Evolutionary conservation across 2,113 vertebrate species (phyloP), one percentile per base, ranked within the genome.

Genomic region (Tenrec ecaudatus): DNA sequence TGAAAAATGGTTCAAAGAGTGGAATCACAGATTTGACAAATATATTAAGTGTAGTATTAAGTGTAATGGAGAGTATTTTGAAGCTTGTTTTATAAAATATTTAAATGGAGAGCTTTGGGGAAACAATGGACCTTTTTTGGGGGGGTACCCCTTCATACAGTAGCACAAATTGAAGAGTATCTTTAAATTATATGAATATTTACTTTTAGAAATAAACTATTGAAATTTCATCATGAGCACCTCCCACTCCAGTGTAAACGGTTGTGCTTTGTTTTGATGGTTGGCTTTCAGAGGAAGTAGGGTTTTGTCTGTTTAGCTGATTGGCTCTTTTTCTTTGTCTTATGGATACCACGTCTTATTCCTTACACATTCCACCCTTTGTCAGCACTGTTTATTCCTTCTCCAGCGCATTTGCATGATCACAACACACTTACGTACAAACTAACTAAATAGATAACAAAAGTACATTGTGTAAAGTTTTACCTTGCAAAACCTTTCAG

Each of bases 191-290:
- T 22, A 11, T 78, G 40, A 78, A 75, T 66, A 38, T 83, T 76
- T 29, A 64, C 22, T 89, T 89, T 83, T 78, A 38, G 17, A 93
- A 93, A 83, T 79, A 73, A 81, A 25, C 10, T 4, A 19, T 77
- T 23, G 47, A 23, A 68, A 29, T 83, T 19, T 90, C 36, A 22
- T 88, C 22, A 58, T 82, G 82, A 92, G 75, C 76, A 58, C 31
- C 20, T 75, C 47, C 6, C 47, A 53, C 47, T 64, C 73, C 60
- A 62, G 11, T 22, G 60, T 62, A 23, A 62, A 62, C 22, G 22
- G 60, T 62, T 62, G 5, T 62, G 60, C 3, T 12, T 62, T 62
- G 2, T 62, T 62, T 12, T 62, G 60, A 62, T 62, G 3, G 60
- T 62, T 62, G 16, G 60, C 60, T n/a, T 53, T 53, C 20, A 57